Evolutionary conservation across 2,113 vertebrate genomes (phyloP), one percentile per base, ranked within the genome.

Genomic region (Gavialis gangeticus): DNA sequence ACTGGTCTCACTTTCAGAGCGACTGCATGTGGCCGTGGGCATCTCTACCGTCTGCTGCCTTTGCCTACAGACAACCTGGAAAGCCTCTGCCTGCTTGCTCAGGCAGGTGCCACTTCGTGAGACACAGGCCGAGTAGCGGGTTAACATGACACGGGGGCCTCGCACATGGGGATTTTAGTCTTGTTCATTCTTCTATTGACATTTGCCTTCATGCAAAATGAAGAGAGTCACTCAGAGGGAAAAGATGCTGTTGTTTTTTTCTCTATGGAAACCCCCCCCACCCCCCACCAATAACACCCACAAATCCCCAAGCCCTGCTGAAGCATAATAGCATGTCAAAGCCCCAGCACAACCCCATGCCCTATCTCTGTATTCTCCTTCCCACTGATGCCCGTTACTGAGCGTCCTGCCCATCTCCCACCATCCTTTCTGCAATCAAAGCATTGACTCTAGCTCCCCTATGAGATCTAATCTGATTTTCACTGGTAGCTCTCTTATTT

Each of bases 321-420:
- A 73, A 58, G 1, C 0, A 2, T 16, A 4, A 17, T 16, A 1
- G 0, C 2, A 21, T 34, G 4, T 3, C 62, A 57, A 30, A 0
- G 1, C 37, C 71, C 69, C 46, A 62, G 1, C 87, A 59, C 82
- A 66, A 21, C 1, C 22, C 9, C 71, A 55, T 25, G 21, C 19
- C 2, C 62, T 15, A 80, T 59, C 56, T 66, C 86, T 58, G 63
- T 21, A 46, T 78, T 67, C 80, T 63, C 13, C 66, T 66, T 79
- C 87, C 76, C 30, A 3, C 3, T 3, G 0, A 2, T 2, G 1
- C 67, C 25, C 77, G 82, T 10, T 64, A 56, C 4, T 57, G 25
- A 6, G 2, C 46, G 3, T 3, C 0, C 15, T 19, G 22, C 55
- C 87, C 83, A 76, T n/a, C 28, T 59, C 79, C 9, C 60, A 76